Percentiles rank a stretch among this genome's conserved stretches.
These are phyloP conservation scores for Triplophysa dalaica DNA, from an alignment of 2,113 vertebrate species.

Conservation along the genomic window DNA sequence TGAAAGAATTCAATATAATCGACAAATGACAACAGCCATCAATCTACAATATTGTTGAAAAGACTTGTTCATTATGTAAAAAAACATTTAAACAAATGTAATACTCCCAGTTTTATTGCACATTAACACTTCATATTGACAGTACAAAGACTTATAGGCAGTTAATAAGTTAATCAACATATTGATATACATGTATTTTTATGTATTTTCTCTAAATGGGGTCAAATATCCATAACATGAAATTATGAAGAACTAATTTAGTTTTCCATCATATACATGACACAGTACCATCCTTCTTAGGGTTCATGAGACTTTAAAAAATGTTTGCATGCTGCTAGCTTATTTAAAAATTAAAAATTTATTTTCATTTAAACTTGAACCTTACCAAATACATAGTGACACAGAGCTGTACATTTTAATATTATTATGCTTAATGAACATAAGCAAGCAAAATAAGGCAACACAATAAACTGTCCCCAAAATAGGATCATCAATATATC, in stretches of 20 bases:
- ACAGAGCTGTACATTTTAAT: background rate
- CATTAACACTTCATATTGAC: slow-evolving; percentile 28
- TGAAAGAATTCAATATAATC: background rate
- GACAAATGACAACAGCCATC: background rate
- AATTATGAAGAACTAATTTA: background rate
- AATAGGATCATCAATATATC: too few species aligned
- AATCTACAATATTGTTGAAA: background rate
- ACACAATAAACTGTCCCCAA: too few species aligned
- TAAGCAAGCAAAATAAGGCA: too few species aligned
- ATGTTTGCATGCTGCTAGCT: too few species aligned
- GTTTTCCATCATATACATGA: background rate
- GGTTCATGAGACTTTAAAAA: too few species aligned
- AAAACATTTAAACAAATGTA: too few species aligned
- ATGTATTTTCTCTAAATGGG: background rate
- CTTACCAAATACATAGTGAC: background rate
- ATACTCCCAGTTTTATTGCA: background rate
- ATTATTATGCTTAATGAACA: too few species aligned
- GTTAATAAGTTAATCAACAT: background rate
- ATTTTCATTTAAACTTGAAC: background rate
- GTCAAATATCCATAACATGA: background rate
- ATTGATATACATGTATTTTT: background rate
- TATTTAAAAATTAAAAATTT: too few species aligned
- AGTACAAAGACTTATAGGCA: slow-evolving; percentile 22
- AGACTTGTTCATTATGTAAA: background rate
- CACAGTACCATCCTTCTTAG: background rate